Evolutionary conservation across 2,888 invertebrate genomes (phyloP), one percentile per base, ranked within the genome.

Genomic region (Ornithoptera priamus): DNA sequence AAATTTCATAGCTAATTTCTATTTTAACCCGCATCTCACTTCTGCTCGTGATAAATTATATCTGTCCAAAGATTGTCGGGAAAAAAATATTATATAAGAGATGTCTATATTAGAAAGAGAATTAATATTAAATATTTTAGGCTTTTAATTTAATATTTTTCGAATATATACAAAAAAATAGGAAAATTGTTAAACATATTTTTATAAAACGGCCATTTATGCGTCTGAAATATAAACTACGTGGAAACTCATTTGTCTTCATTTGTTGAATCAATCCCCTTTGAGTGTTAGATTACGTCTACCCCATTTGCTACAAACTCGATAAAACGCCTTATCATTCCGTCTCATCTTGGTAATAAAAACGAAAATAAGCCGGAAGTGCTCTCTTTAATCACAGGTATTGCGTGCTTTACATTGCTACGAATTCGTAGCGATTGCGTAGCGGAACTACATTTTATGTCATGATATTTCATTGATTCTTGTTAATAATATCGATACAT

Each of bases 231-330:
- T 10, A 60, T 65, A 57, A 56, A 56, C 69, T 57, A 20, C 57
- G 57, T 42, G 57, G 62, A 42, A 65, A 65, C 65, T 69, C 65
- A 69, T 69, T 69, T 69, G 69, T 69, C 65, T 69, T 69, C 65
- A 65, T 69, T 69, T 62, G n/a, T 46, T 56, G 61, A 69, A 69
- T 69, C 65, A 69, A 69, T 69, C 65, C 65, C 62, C 65, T 62
- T 65, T 69, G 61, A 69, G 69, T 69, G 69, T 69, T 69, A 65
- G 61, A 65, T 69, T 62, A 69, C 65, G 69, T 69, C 65, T 59
- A 69, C 62, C 65, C 69, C 69, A 65, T 69, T 69, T 65, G 62
- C 61, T 69, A 56, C 65, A 57, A 69, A 60, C 30, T 65, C 63
- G 65, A 69, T 64, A 65, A 69, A 69, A 65, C 57, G 61, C 65